Percentiles rank a stretch among this genome's conserved stretches.
phyloP scores from a whole-genome alignment of 1,140 invertebrate species.

The Paramacrobiotus metropolitanus region DNA sequence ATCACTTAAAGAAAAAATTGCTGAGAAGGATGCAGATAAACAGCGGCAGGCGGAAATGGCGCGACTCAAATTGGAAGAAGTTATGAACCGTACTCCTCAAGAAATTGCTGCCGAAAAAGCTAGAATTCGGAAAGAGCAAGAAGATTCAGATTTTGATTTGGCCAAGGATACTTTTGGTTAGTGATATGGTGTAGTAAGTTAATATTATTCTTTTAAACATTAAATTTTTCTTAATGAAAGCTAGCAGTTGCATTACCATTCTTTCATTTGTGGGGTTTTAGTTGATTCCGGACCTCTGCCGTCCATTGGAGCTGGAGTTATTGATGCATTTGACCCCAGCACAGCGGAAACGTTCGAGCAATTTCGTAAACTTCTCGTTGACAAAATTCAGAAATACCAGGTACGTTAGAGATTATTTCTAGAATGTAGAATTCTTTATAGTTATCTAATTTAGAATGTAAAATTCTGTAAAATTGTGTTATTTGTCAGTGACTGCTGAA shows the following conservation, averaged over 20 bases:
- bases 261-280: neutral
- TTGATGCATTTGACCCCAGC: neutral
- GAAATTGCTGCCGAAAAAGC: neutral
- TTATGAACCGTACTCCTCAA: neutral
- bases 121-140: neutral
- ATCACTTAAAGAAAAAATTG: neutral
- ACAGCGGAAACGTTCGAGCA: neutral
- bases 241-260: neutral
- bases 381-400: neutral
- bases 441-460: too few species aligned
- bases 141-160: neutral
- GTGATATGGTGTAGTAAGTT: too few species aligned
- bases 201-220: too few species aligned
- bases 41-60: neutral
- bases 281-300: neutral
- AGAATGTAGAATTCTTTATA: too few species aligned
- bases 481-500: too few species aligned
- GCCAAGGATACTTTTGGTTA: neutral
- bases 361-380: neutral
- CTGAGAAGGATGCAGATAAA: neutral
- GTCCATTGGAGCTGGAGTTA: neutral
- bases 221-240: neutral
- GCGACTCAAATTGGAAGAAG: neutral
- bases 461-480: too few species aligned
- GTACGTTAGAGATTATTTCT: neutral